Evolutionary conservation across 2,797 vertebrate species (phyloP).

Genomic region (Sardinella longiceps): DNA sequence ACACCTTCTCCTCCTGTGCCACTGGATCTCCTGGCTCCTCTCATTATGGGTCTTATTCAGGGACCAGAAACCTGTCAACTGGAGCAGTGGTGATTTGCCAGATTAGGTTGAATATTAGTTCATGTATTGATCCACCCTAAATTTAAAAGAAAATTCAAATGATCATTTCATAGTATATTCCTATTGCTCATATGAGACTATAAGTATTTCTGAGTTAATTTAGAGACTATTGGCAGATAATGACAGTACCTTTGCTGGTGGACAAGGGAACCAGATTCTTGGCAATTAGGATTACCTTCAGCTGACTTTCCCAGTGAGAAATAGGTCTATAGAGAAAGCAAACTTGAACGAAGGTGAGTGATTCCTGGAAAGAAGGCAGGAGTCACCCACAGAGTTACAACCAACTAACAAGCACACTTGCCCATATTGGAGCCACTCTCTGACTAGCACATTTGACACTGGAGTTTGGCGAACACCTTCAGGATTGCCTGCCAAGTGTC

Average conservation of each 20-base stretch:
- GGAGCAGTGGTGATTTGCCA: neutral
- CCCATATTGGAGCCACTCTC: neutral
- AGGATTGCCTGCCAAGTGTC: neutral
- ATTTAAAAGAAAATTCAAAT: neutral
- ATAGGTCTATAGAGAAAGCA: neutral
- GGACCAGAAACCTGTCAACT: conserved; percentile 5
- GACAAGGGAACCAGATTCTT: neutral
- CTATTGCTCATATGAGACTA: neutral
- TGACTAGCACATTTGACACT: conserved; percentile 21
- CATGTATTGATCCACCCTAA: conserved; percentile 27
- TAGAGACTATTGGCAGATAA: neutral
- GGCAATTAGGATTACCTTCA: neutral
- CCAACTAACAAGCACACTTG: conserved; percentile 9
- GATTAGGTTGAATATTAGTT: conserved; percentile 32
- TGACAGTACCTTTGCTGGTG: neutral
- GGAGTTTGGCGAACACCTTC: neutral
- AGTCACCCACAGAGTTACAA: conserved; percentile 3
- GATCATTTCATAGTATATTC: neutral
- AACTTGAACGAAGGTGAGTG: neutral
- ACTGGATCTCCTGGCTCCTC: neutral
- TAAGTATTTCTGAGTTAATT: neutral
- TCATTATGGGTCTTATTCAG: conserved; percentile 16
- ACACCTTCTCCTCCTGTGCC: conserved; percentile 11
- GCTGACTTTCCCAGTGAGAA: neutral
- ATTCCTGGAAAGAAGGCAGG: neutral